A percentile compares a stretch with the other conserved stretches of the same genome.
These are phyloP conservation scores for Manis javanica DNA, from an alignment of 2,797 vertebrate species.

Conservation along the genomic window DNA sequence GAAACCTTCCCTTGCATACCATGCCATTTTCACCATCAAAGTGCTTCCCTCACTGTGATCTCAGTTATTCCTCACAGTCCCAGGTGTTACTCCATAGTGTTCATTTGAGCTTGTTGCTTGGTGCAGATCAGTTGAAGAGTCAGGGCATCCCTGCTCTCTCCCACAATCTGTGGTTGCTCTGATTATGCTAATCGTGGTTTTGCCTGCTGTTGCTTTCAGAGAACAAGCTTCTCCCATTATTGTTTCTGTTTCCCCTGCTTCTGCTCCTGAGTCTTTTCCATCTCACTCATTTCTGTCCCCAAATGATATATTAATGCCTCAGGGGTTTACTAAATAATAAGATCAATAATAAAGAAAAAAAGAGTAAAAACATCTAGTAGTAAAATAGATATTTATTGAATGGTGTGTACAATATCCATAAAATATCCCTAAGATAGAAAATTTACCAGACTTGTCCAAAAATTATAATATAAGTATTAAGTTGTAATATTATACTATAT, in stretches of 20 bases:
- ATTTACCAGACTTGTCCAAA: background rate
- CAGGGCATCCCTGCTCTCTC: background rate
- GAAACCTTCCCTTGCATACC: background rate
- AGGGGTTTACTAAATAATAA: background rate
- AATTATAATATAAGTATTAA: background rate
- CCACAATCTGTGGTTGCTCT: background rate
- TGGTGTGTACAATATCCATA: background rate
- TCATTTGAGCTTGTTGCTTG: conserved; percentile 48
- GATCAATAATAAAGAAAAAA: background rate
- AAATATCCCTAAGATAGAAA: conserved; percentile 28
- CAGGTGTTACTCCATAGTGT: conserved; percentile 54
- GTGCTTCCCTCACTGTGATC: conserved; percentile 67
- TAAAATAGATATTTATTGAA: conserved; percentile 12
- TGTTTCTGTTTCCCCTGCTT: background rate
- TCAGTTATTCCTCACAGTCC: conserved; percentile 68
- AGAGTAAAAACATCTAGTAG: background rate
- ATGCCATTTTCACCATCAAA: conserved; percentile 46
- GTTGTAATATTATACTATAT: background rate
- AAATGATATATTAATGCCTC: background rate
- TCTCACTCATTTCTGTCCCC: background rate
- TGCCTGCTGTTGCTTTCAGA: background rate
- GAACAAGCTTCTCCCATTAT: background rate
- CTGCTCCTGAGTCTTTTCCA: background rate
- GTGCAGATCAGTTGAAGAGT: conserved; percentile 14
- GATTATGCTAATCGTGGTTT: background rate